Evolutionary conservation across 2,888 invertebrate genomes (phyloP).

Genomic region (Metallyticus violacea): DNA sequence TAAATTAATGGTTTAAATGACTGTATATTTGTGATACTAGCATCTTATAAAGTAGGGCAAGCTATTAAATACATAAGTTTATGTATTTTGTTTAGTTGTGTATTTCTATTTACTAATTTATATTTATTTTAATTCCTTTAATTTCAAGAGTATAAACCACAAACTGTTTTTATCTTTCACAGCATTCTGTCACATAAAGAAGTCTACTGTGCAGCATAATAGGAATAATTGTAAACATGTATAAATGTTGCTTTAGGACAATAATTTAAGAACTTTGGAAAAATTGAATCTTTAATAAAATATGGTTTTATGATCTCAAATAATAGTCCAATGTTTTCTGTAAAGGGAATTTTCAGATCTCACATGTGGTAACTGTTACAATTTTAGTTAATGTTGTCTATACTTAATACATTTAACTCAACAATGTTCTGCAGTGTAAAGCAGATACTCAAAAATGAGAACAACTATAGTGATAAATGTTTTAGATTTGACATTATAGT

Average conservation of each 20-base stretch:
- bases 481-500: background rate
- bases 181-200: background rate
- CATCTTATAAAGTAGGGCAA: background rate
- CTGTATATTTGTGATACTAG: background rate
- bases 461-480: background rate
- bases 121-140: background rate
- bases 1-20: background rate
- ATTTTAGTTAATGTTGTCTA: background rate
- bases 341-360: no score
- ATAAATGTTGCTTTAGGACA: background rate
- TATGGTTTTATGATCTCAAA: background rate
- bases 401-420: background rate
- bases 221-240: background rate
- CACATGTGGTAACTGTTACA: background rate
- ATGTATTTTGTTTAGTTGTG: background rate
- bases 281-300: background rate
- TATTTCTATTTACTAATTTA: background rate
- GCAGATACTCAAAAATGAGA: background rate
- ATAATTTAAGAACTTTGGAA: background rate
- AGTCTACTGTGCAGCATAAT: background rate
- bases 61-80: background rate
- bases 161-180: background rate
- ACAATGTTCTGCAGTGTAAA: background rate
- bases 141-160: background rate
- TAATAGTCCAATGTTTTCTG: background rate